Conservation (phyloP, 1,140 invertebrate genomes). For the Leptoteleia sp. region DNA sequence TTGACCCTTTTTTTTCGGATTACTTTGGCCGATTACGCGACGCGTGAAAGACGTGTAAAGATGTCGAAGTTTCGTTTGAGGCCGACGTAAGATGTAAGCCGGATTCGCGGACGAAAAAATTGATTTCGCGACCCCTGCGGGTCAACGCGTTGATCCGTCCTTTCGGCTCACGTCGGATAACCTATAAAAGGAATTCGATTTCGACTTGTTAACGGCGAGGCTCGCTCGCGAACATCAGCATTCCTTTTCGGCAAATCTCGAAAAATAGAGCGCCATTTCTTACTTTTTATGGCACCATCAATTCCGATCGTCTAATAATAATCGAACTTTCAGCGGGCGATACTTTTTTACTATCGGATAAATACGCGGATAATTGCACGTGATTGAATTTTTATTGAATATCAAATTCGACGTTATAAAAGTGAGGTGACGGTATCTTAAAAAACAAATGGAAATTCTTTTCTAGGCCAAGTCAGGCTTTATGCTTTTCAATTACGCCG, state of each 20-base stretch:
- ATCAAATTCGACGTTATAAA: constrained; percentile 15
- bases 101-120: constrained; percentile 33
- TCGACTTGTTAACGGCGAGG: constrained; percentile 36
- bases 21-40: too few relatives aligned
- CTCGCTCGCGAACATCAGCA: constrained; percentile 19
- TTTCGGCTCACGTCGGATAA: constrained; percentile 24
- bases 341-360: constrained; percentile 33
- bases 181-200: constrained; percentile 47
- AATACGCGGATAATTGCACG: constrained; percentile 28
- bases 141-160: constrained; percentile 27
- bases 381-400: constrained; percentile 33
- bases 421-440: not conserved
- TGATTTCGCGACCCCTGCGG: constrained; percentile 43
- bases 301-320: constrained; percentile 39
- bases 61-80: constrained; percentile 26
- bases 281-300: constrained; percentile 29
- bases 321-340: constrained; percentile 18
- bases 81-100: constrained; percentile 26
- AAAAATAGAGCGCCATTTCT: constrained; percentile 34
- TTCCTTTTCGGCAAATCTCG: constrained; percentile 25
- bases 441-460: constrained; percentile 19
- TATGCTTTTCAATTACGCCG: too few relatives aligned
- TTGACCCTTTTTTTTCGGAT: too few relatives aligned
- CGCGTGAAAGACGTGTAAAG: constrained; percentile 33
- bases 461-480: not conserved